These are phyloP conservation scores for Hypotaenidia philippensis DNA, from an alignment of 2,797 vertebrate species.

Conservation along the genomic window DNA sequence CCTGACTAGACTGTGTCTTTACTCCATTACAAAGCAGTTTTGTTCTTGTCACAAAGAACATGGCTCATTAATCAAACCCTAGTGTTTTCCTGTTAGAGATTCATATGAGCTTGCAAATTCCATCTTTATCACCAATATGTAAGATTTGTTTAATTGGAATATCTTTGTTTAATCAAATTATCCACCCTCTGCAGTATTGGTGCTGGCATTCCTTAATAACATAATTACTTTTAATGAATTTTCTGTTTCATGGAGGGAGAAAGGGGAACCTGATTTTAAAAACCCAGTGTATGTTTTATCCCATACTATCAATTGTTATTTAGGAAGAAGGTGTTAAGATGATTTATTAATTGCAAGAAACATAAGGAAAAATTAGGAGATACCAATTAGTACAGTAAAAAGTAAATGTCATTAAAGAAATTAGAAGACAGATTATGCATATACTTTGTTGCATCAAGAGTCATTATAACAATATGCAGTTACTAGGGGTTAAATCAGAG, in stretches of 20 bases:
- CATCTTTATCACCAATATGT: neutral
- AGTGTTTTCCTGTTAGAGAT: neutral
- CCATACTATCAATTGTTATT: neutral
- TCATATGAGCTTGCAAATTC: neutral
- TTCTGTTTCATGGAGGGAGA: neutral
- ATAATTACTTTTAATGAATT: neutral
- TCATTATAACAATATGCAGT: neutral
- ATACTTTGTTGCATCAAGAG: neutral
- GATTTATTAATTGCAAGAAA: neutral
- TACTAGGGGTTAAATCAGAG: neutral
- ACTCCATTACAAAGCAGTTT: neutral
- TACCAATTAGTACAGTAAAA: neutral
- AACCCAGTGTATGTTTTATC: neutral
- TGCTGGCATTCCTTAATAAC: neutral
- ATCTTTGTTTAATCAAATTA: constrained; percentile 17
- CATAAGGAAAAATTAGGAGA: neutral
- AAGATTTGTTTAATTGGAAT: constrained; percentile 11
- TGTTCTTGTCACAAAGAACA: neutral
- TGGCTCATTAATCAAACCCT: neutral
- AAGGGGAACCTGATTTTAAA: neutral
- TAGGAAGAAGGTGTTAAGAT: neutral
- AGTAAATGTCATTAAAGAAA: neutral
- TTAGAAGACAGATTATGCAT: neutral
- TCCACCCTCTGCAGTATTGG: neutral
- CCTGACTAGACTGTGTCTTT: neutral